A percentile compares a stretch with the other conserved stretches of the same genome.
Evolutionary conservation across 2,888 invertebrate species (phyloP).

Genomic region (Pteria penguin): DNA sequence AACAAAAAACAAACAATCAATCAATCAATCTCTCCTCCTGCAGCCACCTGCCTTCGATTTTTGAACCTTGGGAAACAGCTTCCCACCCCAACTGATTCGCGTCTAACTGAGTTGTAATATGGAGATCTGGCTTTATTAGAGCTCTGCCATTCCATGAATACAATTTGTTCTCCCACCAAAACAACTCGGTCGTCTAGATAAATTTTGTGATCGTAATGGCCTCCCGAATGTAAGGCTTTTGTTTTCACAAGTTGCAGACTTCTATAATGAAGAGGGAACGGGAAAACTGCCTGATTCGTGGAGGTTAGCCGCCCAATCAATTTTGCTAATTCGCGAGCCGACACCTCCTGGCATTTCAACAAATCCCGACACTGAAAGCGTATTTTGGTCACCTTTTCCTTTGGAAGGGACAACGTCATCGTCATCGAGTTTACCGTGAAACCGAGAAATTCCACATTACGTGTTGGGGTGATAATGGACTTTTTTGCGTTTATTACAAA

Average conservation of each 20-base stretch:
- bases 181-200: no score
- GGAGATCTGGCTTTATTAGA: slow-evolving; percentile 6
- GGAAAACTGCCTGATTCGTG: no score
- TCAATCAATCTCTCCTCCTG: slow-evolving; percentile 10
- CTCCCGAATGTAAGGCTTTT: no score
- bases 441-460: slow-evolving; percentile 3
- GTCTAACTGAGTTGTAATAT: slow-evolving; percentile 13
- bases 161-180: slow-evolving; percentile 11
- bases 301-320: no score
- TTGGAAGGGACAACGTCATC: slow-evolving; percentile 19
- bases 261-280: no score
- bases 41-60: slow-evolving; percentile 17
- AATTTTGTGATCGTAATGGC: no score
- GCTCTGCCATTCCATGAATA: slow-evolving; percentile 29
- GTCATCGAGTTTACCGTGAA: no score
- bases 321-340: no score
- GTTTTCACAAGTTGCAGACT: no score
- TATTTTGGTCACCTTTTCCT: slow-evolving; percentile 15
- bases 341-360: no score
- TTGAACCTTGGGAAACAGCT: slow-evolving; percentile 10
- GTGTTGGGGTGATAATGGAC: slow-evolving; percentile 6
- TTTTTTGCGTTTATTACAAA: slow-evolving; percentile 33
- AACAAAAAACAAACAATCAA: no score
- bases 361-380: background rate
- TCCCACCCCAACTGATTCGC: slow-evolving; percentile 15